Base-by-base conservation (phyloP, 2,888 invertebrate genomes). In the Cremastinae sp. region DNA sequence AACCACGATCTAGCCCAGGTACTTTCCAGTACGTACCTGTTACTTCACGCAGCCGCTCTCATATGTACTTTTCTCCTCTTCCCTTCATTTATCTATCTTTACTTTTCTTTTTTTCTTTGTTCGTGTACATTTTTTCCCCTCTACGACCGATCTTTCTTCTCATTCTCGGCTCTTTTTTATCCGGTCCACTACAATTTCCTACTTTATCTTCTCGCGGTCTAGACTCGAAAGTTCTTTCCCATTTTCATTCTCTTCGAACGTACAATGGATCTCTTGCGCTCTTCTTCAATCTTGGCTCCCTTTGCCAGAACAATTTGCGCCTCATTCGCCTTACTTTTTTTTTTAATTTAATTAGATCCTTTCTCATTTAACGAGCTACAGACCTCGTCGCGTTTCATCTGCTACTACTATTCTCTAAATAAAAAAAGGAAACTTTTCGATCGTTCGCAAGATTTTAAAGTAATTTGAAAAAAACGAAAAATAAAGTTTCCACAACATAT, bases 1-100 rank as follows among this genome's bases (percentile, higher is more conserved):
- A 72, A 68, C 78, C 73, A 78, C 65, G 72, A 79, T 79, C 74
- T 75, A 68, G 49, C 54, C 45, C 53, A 74, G 78, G 73, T 61
- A 53, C 36, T 49, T 49, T 28, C 45, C 36, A 36, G 18, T 47
- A 36, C 22, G 18, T 58, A 68, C 66, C 66, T 68, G 66, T 58
- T 56, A 56, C 66, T 58, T 28, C 34, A 47, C 56, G 38, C 66
- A 47, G 66, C 20, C 45, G 56, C 56, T 47, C 56, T 34, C 54
- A 34, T 43, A 64, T 64, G 45, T 66, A 68, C 20, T 56, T 56
- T 56, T 36, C 36, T 47, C n/a, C 22, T 12, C 14, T 20, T 54
- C 47, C 20, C 47, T 34, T 36, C 47, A 34, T 51, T 56, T 47
- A 18, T 34, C 47, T 36, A 56, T 56, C 66, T 45, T 66, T 45